phyloP scores from a whole-genome alignment of 2,113 vertebrate species.

The Tonatia bakeri region DNA sequence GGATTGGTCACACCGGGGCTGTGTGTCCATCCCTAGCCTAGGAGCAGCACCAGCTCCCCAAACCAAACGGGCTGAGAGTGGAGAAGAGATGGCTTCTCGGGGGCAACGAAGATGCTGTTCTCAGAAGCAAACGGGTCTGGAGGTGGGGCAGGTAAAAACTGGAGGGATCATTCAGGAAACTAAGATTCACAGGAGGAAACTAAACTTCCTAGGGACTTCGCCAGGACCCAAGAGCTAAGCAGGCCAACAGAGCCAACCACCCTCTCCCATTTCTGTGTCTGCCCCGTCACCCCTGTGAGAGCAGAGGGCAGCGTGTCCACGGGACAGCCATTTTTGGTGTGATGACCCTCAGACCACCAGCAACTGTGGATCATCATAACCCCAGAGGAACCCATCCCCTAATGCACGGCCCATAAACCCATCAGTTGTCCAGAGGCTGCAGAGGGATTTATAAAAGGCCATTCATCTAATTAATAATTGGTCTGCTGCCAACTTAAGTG shows the following conservation, averaged over 20 bases:
- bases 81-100: not conserved
- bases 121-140: not conserved
- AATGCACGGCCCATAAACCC: conserved; percentile 79
- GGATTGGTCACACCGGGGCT: not conserved
- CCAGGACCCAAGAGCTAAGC: not conserved
- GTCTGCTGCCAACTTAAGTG: conserved; percentile 83
- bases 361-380: not conserved
- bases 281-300: not conserved
- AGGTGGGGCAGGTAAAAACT: not conserved
- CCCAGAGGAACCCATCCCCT: conserved; percentile 59
- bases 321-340: not conserved
- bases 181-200: not conserved
- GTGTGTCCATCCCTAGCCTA: not conserved
- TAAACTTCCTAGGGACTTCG: not conserved
- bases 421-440: conserved; percentile 76
- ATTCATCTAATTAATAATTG: conserved; percentile 85
- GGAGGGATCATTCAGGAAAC: not conserved
- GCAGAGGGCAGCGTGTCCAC: not conserved
- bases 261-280: not conserved
- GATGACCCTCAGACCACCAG: not conserved
- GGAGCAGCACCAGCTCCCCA: not conserved
- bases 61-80: not conserved
- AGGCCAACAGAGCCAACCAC: not conserved
- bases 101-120: not conserved
- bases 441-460: conserved; percentile 80